Base-by-base conservation (phyloP, 2,888 invertebrate species). In the Andrena fulva region DNA sequence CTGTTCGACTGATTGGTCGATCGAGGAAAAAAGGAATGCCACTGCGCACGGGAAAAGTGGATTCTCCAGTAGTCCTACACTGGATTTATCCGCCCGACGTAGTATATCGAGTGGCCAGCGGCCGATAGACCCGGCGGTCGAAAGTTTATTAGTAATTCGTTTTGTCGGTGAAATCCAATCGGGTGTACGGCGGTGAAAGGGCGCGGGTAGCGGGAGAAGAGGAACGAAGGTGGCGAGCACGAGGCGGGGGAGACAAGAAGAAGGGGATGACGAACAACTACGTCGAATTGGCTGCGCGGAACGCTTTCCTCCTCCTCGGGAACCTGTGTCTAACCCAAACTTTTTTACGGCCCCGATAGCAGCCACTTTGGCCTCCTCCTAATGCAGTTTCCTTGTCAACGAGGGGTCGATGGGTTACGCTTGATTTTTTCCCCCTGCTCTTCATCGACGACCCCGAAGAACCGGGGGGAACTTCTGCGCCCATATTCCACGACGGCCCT, bases 301-400 rank as follows among this genome's bases (percentile, higher is more conserved):
- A 74, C 12, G 52, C 35, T 70, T 77, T 59, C 52, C 8, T n/a
- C 33, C 42, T 70, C 24, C 33, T 24, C 35, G 27, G 16, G 60
- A 77, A 79, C 74, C 82, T 83, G 86, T 82, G 82, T 86, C 85
- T 85, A 85, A 84, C 82, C 80, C 42, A 79, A 85, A 89, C 82
- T 89, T 87, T 56, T 89, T 88, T 87, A 85, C 85, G 78, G 82
- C 62, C 66, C 80, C 71, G 77, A 80, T 68, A 77, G 72, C 79
- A 60, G 60, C 64, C 82, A 85, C 83, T 84, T 56, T 82, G 76
- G 77, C 81, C 81, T 77, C 84, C 80, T 80, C 84, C 89, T 91
- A 91, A 91, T 91, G 91, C 90, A 91, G 89, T 91, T 91, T 90
- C 86, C 91, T 89, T 90, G 91, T 91, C 89, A 85, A 78, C 80